A percentile compares a stretch with the other conserved stretches of the same genome.
These are phyloP conservation scores for Charanyca ferruginea DNA, from an alignment of 2,888 invertebrate species.

Conservation along the genomic window DNA sequence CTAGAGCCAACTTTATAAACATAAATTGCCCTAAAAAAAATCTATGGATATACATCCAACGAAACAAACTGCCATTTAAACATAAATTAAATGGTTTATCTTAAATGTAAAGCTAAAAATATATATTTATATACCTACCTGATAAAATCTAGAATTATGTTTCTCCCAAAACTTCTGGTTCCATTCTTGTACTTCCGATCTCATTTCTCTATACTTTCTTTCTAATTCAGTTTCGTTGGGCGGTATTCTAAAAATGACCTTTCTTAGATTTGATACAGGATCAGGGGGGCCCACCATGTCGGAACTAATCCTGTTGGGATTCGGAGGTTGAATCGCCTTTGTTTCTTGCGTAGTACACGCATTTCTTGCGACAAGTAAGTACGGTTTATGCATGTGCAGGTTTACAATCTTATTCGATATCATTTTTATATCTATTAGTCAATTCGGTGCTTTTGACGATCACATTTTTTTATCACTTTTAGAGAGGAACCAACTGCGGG, in stretches of 20 bases:
- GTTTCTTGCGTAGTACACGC: slow-evolving; percentile 75
- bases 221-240: slow-evolving; percentile 93
- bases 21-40: too few relatives aligned
- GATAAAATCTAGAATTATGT: slow-evolving; percentile 95
- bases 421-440: slow-evolving; percentile 53
- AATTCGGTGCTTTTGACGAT: slow-evolving; percentile 8
- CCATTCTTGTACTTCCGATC: slow-evolving; percentile 95
- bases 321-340: slow-evolving; percentile 81
- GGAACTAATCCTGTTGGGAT: slow-evolving; percentile 81
- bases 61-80: too few relatives aligned
- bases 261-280: slow-evolving; percentile 94
- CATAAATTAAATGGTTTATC: too few relatives aligned
- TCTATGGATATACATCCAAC: too few relatives aligned
- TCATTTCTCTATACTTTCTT: slow-evolving; percentile 91
- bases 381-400: slow-evolving; percentile 60
- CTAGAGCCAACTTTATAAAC: too few relatives aligned
- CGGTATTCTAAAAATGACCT: slow-evolving; percentile 92
- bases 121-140: too few relatives aligned
- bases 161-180: slow-evolving; percentile 96
- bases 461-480: slow-evolving; percentile 38
- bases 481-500: neutral
- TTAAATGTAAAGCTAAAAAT: too few relatives aligned
- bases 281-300: slow-evolving; percentile 96
- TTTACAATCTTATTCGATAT: slow-evolving; percentile 52
- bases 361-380: slow-evolving; percentile 61